Percentiles rank a stretch among this genome's conserved stretches.
Conservation (phyloP, 23 tunicate genomes). For the Pegea sp. region DNA sequence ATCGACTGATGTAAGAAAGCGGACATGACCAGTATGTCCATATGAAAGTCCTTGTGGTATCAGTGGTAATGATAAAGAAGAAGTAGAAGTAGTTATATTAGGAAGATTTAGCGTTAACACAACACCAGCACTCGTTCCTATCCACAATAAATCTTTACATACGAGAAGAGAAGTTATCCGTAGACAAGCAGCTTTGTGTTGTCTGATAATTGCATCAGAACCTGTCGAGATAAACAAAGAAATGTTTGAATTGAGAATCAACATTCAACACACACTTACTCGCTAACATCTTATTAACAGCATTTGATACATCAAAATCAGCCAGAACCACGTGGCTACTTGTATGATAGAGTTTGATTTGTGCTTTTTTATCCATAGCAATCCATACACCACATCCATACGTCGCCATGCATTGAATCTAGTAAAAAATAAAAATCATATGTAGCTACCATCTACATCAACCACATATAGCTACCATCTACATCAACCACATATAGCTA, state of each 20-base stretch:
- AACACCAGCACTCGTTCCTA: slow-evolving; percentile 88
- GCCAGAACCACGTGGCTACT: slow-evolving; percentile 37
- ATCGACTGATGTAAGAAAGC: slow-evolving; percentile 57
- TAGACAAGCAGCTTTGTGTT: slow-evolving; percentile 88
- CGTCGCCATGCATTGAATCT: slow-evolving; percentile 81
- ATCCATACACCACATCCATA: slow-evolving; percentile 83
- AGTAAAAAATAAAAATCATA: too few species aligned
- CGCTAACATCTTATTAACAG: slow-evolving; percentile 76
- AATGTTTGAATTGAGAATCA: not conserved
- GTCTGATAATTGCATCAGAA: slow-evolving; percentile 81
- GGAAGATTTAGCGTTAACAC: slow-evolving; percentile 66
- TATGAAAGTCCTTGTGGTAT: slow-evolving; percentile 79
- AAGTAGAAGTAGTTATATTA: slow-evolving; percentile 19
- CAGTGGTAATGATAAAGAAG: slow-evolving; percentile 31
- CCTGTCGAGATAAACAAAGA: slow-evolving; percentile 11
- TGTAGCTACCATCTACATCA: too few species aligned
- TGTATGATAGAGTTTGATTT: slow-evolving; percentile 51
- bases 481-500: too few species aligned
- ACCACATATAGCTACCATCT: too few species aligned
- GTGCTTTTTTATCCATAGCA: slow-evolving; percentile 65
- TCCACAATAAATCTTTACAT: slow-evolving; percentile 70
- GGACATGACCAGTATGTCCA: slow-evolving; percentile 91
- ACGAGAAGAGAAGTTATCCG: slow-evolving; percentile 79
- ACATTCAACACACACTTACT: slow-evolving; percentile 33
- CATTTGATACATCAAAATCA: slow-evolving; percentile 52